Base-by-base conservation (phyloP, 1,140 invertebrate genomes). In the Macrobrachium nipponense region DNA sequence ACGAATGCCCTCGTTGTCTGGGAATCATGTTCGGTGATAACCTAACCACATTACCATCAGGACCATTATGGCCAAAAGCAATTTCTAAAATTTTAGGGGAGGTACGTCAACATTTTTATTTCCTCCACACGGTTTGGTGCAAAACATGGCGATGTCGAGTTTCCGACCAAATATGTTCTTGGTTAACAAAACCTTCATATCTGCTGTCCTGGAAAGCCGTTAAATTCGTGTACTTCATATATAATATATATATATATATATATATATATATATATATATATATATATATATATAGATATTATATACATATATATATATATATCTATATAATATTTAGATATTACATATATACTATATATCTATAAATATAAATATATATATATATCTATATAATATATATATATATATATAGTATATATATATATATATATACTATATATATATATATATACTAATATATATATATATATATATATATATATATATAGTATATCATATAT, bases 251-350 rank as follows among this genome's bases (percentile, higher is more conserved):
- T 20, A 78, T 3, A 43, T 20, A 17, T 15, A 20, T n/a, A 20
- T 20, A 78, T 36, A 58, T 51, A 79, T 51, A 77, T 77, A 77
- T 51, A 77, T 77, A 51, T 77, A 76, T 43, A 76, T 76, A 76
- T 76, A 76, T 76, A 51, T 66, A 66, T 66, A 68, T 20, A 68
- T 68, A 68, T 68, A 68, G 23, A 68, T 68, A 20, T 68, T 27
- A 4, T 68, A 68, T 68, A 68, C 36, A 68, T 68, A 68, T 68
- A 20, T 68, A 68, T 68, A 68, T 68, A 68, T 68, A 68, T 68
- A 68, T 68, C 4, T 68, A 68, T 68, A 68, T 68, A 23, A 68
- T 68, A 68, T 68, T 23, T 68, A 68, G 23, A 68, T 68, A 68
- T 68, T n/a, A n/a, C n/a, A 68, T 68, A 68, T 68, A 68, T 68